A percentile compares a stretch with the other conserved stretches of the same genome.
Conservation (phyloP, 2,888 invertebrate genomes). For the Metacarcinus magister region DNA sequence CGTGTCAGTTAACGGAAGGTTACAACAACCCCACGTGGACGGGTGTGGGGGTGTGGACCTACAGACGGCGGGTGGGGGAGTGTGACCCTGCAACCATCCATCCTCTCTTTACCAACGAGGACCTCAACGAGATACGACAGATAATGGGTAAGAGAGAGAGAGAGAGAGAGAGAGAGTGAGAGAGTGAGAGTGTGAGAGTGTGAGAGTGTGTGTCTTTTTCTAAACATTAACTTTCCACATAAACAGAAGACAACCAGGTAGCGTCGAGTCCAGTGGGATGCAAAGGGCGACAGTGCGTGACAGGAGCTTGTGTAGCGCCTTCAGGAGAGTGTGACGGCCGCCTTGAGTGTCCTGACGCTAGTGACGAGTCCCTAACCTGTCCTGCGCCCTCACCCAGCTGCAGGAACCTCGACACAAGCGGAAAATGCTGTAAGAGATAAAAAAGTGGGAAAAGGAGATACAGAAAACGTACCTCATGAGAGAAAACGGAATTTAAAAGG, state of each 20-base stretch:
- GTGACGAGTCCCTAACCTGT: constrained; percentile 61
- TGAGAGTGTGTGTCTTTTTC: neutral
- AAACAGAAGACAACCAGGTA: neutral
- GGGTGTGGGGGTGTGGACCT: constrained; percentile 61
- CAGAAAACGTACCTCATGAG: no score
- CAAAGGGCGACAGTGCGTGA: constrained; percentile 52
- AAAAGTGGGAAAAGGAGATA: neutral
- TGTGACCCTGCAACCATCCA: neutral
- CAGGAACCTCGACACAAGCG: neutral
- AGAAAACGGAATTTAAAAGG: no score
- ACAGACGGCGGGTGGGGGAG: neutral
- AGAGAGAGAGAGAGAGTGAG: neutral
- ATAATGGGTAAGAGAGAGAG: constrained; percentile 52
- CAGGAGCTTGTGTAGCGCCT: constrained; percentile 58
- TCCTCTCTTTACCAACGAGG: constrained; percentile 22
- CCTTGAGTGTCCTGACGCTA: constrained; percentile 63
- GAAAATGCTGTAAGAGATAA: neutral
- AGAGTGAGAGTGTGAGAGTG: neutral
- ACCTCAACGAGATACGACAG: neutral
- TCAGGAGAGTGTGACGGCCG: constrained; percentile 43
- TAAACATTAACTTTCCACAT: neutral
- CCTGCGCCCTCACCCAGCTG: neutral
- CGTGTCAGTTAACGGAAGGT: constrained; percentile 49
- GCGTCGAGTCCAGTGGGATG: neutral
- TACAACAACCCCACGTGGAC: constrained; percentile 51